Evolutionary conservation across 2,888 invertebrate genomes (phyloP).

Genomic region (Muscina levida): DNA sequence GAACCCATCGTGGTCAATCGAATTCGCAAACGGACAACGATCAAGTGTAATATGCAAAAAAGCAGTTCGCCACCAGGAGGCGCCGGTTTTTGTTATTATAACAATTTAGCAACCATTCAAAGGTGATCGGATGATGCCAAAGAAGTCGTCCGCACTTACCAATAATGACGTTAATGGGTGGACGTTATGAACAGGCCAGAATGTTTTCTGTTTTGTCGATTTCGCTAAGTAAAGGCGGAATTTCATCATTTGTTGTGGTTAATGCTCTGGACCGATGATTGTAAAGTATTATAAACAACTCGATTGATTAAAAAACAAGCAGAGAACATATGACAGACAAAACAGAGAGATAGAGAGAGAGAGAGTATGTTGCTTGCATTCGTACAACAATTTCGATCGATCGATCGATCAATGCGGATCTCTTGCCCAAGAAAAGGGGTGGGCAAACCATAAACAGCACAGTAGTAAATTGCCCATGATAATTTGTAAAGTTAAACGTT

Average conservation of each 20-base stretch:
- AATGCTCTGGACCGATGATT: constrained; percentile 9
- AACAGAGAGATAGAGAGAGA: constrained; percentile 15
- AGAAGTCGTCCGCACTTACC: constrained; percentile 27
- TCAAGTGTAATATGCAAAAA: constrained; percentile 16
- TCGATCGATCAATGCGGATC: not conserved
- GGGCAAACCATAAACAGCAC: constrained; percentile 56
- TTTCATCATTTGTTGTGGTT: constrained; percentile 61
- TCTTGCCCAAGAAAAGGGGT: not conserved
- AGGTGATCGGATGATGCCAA: constrained; percentile 40
- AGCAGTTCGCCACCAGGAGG: constrained; percentile 50
- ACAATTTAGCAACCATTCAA: constrained; percentile 68
- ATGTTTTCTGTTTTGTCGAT: constrained; percentile 20
- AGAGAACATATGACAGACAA: not conserved
- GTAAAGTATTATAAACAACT: constrained; percentile 53
- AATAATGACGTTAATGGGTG: constrained; percentile 6
- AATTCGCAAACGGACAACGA: no score
- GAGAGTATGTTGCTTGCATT: no score
- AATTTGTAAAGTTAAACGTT: constrained; percentile 70
- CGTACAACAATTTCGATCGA: not conserved
- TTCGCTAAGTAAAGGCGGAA: constrained; percentile 33
- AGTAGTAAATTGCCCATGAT: constrained; percentile 66
- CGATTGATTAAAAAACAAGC: constrained; percentile 58
- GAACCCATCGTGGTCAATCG: constrained; percentile 39
- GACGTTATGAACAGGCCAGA: constrained; percentile 26
- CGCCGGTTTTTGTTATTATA: constrained; percentile 68